Conservation (phyloP, 1,140 invertebrate species). For the Lerema accius region DNA sequence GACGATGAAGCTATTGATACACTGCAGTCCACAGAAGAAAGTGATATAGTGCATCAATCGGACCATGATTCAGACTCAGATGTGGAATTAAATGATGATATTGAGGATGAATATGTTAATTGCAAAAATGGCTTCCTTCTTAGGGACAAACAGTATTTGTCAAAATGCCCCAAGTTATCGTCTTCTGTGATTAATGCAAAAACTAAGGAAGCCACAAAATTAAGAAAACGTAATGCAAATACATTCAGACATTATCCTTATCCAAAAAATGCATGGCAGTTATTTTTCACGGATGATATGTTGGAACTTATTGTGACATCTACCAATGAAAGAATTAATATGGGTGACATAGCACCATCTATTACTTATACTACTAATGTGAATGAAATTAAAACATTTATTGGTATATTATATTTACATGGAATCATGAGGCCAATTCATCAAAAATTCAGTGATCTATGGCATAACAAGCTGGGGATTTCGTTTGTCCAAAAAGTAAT, state of each 20-base stretch:
- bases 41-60: conserved; percentile 67
- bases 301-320: conserved; percentile 74
- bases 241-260: conserved; percentile 47
- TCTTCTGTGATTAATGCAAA: conserved; percentile 39
- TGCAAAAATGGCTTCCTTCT: conserved; percentile 65
- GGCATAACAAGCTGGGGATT: conserved; percentile 70
- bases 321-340: conserved; percentile 75
- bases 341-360: conserved; percentile 36
- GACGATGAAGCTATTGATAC: conserved; percentile 76
- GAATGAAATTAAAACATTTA: conserved; percentile 78
- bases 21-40: conserved; percentile 69
- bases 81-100: conserved; percentile 55
- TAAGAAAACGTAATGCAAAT: conserved; percentile 50
- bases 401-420: conserved; percentile 80
- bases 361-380: conserved; percentile 51
- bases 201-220: conserved; percentile 42
- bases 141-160: conserved; percentile 58
- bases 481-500: conserved; percentile 73
- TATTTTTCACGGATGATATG: conserved; percentile 77
- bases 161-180: conserved; percentile 55
- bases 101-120: conserved; percentile 61
- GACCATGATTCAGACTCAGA: conserved; percentile 76
- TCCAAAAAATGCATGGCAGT: conserved; percentile 74
- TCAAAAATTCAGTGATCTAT: conserved; percentile 76
- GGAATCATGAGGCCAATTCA: conserved; percentile 75